Base-by-base conservation (phyloP, 2,888 invertebrate species). In the Agrypnus murinus region DNA sequence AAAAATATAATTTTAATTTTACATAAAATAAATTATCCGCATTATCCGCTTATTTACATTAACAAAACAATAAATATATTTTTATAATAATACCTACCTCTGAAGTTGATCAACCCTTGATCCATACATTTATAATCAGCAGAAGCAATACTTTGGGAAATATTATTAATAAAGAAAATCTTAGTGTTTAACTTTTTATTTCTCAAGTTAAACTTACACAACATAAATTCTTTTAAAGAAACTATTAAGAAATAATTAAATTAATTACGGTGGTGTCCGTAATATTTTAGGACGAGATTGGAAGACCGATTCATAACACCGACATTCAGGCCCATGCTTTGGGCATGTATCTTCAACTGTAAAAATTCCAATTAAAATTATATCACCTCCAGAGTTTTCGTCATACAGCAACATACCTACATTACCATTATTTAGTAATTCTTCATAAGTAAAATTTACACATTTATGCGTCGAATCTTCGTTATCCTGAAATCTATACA, bases 231-330 rank as follows among this genome's bases (percentile, higher is more conserved):
- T 15, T 43, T 43, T 43, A 14, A 8, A 14, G 43, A 43, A 43
- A 14, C 14, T 43, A 5, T 14, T 43, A 43, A 14, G 3, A 43
- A n/a, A n/a, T 14, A 5, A 9, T 43, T 14, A 62, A 62, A 14
- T 43, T 5, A 43, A n/a, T 65, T 43, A 69, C 34, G 72, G 72
- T 8, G 78, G 78, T 12, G 78, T 78, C 60, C 78, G 72, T 36
- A 72, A 65, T 66, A 78, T 59, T 64, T 73, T 77, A 50, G 78
- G 78, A 40, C 78, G 72, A 17, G 78, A 78, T 57, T 76, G 77
- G 74, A 78, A 78, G 65, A 78, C 77, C 19, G 58, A 34, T 10
- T 75, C 64, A 63, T 74, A 77, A 72, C 74, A 75, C 34, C 65
- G 72, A 65, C 71, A 72, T 36, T 68, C 67, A 31, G 53, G 59